A percentile compares a stretch with the other conserved stretches of the same genome.
Evolutionary conservation across 2,888 invertebrate species (phyloP).

Genomic region (Hyposoter dolosus): DNA sequence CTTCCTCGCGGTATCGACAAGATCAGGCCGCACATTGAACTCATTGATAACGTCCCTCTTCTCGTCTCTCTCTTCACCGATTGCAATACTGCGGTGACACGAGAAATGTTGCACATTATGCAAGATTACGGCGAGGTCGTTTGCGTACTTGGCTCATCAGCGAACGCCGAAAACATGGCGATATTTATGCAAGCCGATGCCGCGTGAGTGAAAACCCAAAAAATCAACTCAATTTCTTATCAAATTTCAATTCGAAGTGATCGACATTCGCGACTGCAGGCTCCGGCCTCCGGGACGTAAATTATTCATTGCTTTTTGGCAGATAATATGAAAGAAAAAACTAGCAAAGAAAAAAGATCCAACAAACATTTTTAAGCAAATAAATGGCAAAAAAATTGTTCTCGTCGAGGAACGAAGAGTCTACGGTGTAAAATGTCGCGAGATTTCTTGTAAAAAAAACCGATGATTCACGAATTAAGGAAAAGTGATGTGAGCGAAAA

Average conservation of each 20-base stretch:
- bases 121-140: conserved; percentile 98
- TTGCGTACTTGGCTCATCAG: conserved; percentile 96
- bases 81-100: conserved; percentile 96
- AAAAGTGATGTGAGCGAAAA: neutral
- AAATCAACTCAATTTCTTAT: neutral
- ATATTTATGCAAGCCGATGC: conserved; percentile 98
- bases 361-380: neutral
- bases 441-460: neutral
- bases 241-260: neutral
- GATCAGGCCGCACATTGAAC: conserved; percentile 97
- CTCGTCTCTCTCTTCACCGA: conserved; percentile 99
- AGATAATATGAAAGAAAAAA: neutral
- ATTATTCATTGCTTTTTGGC: neutral
- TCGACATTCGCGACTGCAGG: too few relatives aligned
- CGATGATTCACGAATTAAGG: neutral
- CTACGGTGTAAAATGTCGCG: neutral
- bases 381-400: neutral
- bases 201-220: conserved; percentile 86
- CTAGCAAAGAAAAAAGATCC: neutral
- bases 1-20: conserved; percentile 98
- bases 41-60: conserved; percentile 98
- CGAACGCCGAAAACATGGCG: conserved; percentile 95
- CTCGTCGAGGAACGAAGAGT: neutral
- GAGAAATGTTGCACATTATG: conserved; percentile 98
- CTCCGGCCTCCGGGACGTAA: neutral